These are phyloP conservation scores for Tangara arthus DNA, from an alignment of 2,797 vertebrate genomes.

Conservation along the genomic window DNA sequence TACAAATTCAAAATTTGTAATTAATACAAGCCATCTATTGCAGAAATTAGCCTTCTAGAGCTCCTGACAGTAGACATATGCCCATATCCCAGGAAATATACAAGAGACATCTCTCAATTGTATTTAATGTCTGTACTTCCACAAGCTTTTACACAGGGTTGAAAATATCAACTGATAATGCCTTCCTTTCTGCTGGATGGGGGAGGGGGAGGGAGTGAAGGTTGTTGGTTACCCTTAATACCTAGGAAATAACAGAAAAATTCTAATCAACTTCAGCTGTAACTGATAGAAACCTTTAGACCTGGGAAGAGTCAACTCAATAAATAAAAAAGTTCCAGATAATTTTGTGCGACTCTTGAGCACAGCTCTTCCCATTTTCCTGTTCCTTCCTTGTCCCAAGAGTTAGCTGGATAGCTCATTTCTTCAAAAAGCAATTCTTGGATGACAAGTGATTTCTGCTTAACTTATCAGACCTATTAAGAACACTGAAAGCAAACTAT, in stretches of 20 bases:
- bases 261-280: background rate
- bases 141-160: background rate
- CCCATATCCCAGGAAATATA: background rate
- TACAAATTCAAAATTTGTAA: constrained; percentile 72
- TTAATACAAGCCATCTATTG: constrained; percentile 5
- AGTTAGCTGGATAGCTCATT: background rate
- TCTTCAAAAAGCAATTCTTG: background rate
- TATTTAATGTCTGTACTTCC: background rate
- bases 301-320: background rate
- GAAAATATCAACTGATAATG: background rate
- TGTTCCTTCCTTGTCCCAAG: background rate
- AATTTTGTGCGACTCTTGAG: background rate
- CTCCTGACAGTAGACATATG: background rate
- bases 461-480: background rate
- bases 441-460: background rate
- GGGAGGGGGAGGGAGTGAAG: background rate
- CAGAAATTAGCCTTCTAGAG: background rate
- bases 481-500: background rate
- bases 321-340: background rate
- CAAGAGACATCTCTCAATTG: background rate
- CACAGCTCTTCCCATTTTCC: background rate
- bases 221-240: background rate
- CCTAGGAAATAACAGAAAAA: background rate
- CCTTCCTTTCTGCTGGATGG: background rate
- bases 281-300: background rate